Base-by-base conservation (phyloP, 2,888 invertebrate genomes). In the Hypolimnas misippus region DNA sequence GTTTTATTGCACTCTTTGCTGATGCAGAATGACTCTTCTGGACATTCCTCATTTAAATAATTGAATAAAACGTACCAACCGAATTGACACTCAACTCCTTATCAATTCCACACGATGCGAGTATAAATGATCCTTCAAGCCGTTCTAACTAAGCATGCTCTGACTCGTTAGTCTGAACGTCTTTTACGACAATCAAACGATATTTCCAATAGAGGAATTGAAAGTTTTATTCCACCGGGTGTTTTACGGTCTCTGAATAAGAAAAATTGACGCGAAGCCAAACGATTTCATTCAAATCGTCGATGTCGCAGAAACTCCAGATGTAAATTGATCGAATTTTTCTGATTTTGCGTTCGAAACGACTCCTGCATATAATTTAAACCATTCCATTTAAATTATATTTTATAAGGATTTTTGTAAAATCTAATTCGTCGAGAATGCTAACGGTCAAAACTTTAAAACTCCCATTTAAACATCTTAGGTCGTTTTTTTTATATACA, bases 151-250 rank as follows among this genome's bases (percentile, higher is more conserved):
- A 65, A 57, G 59, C 17, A 44, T 19, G 33, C 16, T 35, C 4
- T 12, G 64, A 64, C 44, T 44, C 58, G 25, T 53, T 53, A 46
- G 62, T 38, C 17, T 16, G 61, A 58, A 57, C 66, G 52, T 64
- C 65, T 62, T 59, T 63, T 52, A 17, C 51, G 19, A 57, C 59
- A 69, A 44, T 64, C 64, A 67, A 62, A 67, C 57, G 66, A 62
- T 53, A 55, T 56, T 59, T 38, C 51, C 56, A 53, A 29, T 49
- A 14, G 29, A 49, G 29, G 49, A 49, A 58, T 63, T 46, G 59
- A 59, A 62, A 64, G 65, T 64, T 69, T 62, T 60, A 63, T 53
- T 49, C 55, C 29, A 35, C 54, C 40, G 50, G 51, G 57, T 46
- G 52, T 57, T 51, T 38, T 53, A 60, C 46, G 29, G 55, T 33